phyloP scores from a whole-genome alignment of 2,888 invertebrate genomes.

The Pemphredon lugubris region DNA sequence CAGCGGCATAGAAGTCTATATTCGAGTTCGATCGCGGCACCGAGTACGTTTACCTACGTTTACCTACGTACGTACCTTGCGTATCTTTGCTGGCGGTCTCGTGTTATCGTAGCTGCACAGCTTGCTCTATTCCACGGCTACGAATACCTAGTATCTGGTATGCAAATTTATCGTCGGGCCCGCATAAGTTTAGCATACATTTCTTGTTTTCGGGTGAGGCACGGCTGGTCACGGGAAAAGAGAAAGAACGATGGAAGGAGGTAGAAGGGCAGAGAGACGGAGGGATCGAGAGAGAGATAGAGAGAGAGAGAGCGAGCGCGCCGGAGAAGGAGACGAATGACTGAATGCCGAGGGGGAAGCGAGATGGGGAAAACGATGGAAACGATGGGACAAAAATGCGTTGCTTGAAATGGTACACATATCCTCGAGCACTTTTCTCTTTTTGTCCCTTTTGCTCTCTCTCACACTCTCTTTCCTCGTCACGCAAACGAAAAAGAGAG shows the following conservation, averaged over 20 bases:
- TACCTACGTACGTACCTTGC: constrained; percentile 42
- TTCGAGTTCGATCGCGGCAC: constrained; percentile 24
- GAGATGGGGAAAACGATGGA: constrained; percentile 2
- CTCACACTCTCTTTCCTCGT: constrained; percentile 7
- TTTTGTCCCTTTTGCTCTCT: constrained; percentile 3
- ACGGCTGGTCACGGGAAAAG: constrained; percentile 40
- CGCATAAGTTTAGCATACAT: constrained; percentile 74
- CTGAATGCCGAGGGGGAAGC: not conserved
- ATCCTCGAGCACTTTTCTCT: constrained; percentile 13
- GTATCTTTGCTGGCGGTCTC: constrained; percentile 54
- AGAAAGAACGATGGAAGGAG: not conserved
- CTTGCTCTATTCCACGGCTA: constrained; percentile 70
- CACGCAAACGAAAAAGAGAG: constrained; percentile 4
- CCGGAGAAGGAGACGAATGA: not conserved
- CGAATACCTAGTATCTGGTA: constrained; percentile 69
- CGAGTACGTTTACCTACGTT: constrained; percentile 12
- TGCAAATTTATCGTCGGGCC: constrained; percentile 68
- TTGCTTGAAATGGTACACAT: constrained; percentile 47
- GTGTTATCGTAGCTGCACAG: constrained; percentile 70
- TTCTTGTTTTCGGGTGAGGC: constrained; percentile 70
- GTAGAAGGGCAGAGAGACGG: constrained; percentile 6
- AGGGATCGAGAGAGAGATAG: constrained; percentile 4
- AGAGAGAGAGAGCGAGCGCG: constrained; percentile 9
- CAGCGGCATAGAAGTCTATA: constrained; percentile 55
- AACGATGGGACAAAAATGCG: constrained; percentile 21